Conservation (phyloP, 1,140 invertebrate species). For the Anadara kagoshimensis region DNA sequence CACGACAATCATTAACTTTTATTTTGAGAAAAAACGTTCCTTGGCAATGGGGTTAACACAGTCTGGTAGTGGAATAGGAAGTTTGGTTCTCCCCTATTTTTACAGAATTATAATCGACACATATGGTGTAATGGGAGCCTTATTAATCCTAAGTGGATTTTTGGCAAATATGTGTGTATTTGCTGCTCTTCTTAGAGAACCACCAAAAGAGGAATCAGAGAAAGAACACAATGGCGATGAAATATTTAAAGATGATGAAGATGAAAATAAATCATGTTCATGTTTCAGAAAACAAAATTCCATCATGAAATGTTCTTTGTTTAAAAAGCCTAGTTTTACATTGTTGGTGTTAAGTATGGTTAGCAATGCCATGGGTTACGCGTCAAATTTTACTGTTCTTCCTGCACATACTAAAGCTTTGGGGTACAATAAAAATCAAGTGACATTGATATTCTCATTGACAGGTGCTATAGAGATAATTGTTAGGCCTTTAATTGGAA, state of each 20-base stretch:
- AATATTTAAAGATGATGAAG: not conserved
- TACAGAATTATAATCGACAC: slow-evolving; percentile 29
- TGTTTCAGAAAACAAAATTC: not conserved
- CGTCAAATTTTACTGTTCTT: slow-evolving; percentile 17
- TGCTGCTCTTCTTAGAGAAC: slow-evolving; percentile 17
- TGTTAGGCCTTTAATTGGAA: slow-evolving; percentile 15
- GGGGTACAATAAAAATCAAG: not conserved
- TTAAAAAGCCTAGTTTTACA: slow-evolving; percentile 3
- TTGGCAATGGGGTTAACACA: slow-evolving; percentile 45
- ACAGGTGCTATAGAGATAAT: slow-evolving; percentile 22
- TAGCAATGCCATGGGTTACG: not conserved
- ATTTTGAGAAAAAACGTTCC: slow-evolving; percentile 41
- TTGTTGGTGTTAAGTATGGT: not conserved
- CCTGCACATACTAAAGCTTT: slow-evolving; percentile 23
- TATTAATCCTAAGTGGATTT: slow-evolving; percentile 19
- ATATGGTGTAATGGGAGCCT: slow-evolving; percentile 77
- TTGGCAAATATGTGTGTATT: slow-evolving; percentile 17
- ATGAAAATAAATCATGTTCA: not conserved
- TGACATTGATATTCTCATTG: slow-evolving; percentile 6
- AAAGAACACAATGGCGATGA: not conserved
- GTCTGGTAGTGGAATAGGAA: slow-evolving; percentile 38
- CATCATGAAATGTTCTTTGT: slow-evolving; percentile 1
- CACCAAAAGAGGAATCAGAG: not conserved
- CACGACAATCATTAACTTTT: slow-evolving; percentile 40
- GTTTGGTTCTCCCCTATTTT: slow-evolving; percentile 41